phyloP scores from a whole-genome alignment of 2,113 vertebrate genomes.

The Mirza zaza region DNA sequence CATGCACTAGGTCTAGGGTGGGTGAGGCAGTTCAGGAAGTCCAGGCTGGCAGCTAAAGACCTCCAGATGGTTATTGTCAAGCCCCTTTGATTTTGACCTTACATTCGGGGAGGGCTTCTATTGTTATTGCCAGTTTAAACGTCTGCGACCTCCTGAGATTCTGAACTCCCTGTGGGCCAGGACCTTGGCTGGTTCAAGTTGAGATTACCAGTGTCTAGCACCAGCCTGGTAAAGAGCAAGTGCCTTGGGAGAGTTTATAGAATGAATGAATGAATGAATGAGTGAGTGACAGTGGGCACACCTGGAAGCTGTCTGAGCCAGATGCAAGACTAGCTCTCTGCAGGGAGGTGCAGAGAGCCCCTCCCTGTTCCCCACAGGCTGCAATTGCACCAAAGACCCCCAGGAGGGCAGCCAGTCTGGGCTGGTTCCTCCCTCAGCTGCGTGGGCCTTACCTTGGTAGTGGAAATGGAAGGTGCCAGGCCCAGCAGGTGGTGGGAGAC shows the following conservation, averaged over 20 bases:
- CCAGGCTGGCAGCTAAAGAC: not conserved
- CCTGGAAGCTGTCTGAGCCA: not conserved
- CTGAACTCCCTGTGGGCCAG: not conserved
- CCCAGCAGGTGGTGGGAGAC: constrained; percentile 81
- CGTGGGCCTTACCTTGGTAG: constrained; percentile 91
- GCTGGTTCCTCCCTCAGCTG: not conserved
- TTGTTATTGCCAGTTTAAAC: not conserved
- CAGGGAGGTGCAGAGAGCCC: not conserved
- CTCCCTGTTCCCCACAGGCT: not conserved
- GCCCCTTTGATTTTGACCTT: not conserved
- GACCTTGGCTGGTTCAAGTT: not conserved
- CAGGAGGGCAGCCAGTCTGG: not conserved
- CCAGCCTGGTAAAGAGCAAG: not conserved
- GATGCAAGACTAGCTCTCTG: not conserved
- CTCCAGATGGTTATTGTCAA: constrained; percentile 1
- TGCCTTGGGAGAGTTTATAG: not conserved
- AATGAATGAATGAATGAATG: not conserved
- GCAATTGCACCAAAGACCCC: not conserved
- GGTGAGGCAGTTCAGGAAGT: not conserved
- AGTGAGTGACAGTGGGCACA: not conserved
- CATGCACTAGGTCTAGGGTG: not conserved
- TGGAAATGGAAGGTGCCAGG: constrained; percentile 89
- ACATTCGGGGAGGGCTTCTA: not conserved
- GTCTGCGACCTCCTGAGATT: not conserved
- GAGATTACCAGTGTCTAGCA: not conserved